Evolutionary conservation across 35 echinoderm and acorn worm species (phyloP).

Genomic region (Antedon bifida): DNA sequence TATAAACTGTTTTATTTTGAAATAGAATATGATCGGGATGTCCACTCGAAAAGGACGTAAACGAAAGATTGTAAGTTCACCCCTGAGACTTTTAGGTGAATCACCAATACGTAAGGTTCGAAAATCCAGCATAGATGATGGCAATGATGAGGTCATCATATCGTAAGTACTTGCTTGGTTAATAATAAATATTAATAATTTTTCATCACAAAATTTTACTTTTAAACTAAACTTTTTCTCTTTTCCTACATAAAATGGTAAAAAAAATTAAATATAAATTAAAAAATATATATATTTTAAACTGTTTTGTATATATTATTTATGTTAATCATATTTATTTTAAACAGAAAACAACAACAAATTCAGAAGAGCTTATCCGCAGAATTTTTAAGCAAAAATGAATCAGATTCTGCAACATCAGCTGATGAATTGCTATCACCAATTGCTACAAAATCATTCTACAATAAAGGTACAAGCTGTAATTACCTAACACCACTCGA

Average conservation of each 20-base stretch:
- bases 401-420: no score
- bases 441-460: conserved; percentile 28
- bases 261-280: no score
- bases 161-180: neutral
- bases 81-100: neutral
- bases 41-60: neutral
- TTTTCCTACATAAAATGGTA: no score
- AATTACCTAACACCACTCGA: conserved; percentile 22
- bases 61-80: neutral
- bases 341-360: neutral
- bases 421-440: conserved; percentile 2
- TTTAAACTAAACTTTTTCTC: no score
- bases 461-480: conserved; percentile 2
- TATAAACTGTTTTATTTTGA: no score
- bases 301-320: no score
- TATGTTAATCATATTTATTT: neutral
- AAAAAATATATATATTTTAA: no score
- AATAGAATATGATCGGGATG: neutral
- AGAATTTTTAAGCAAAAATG: neutral
- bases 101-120: neutral
- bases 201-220: no score
- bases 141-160: neutral
- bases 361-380: neutral
- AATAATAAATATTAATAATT: no score
- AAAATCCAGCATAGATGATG: neutral